Base-by-base conservation (phyloP, 2,888 invertebrate species). In the Cloeon dipterum region DNA sequence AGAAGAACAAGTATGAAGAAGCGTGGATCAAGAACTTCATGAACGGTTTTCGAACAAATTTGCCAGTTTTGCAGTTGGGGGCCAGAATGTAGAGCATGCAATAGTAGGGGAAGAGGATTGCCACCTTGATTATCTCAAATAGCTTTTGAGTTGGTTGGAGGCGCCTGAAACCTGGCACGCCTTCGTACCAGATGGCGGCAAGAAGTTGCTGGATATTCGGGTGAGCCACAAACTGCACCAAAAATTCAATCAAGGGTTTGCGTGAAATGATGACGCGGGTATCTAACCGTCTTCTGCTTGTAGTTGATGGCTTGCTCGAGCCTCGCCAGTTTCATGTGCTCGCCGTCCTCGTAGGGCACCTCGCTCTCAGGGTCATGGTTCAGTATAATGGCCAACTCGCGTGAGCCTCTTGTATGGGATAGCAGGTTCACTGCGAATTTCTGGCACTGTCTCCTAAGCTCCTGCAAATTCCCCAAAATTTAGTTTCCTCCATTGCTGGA, bases 21-120 rank as follows among this genome's bases (percentile, higher is more conserved):
- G 88, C 88, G 51, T 93, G 91, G 37, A 86, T 78, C 49, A 94
- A 69, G 55, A 94, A 94, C 59, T 93, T 93, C 76, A 94, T 86
- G 53, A 93, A 93, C 0, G 94, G 93, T 54, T 86, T 85, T 45
- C 85, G 68, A 71, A 91, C 76, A 20, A 91, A 65, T 46, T 70
- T 72, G 0, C 88, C 89, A 5, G 72, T 70, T 4, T 63, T 60
- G 35, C 82, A 79, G 49, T 76, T 74, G 0, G 93, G 93, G 0
- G 78, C 74, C 10, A 86, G 49, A 66, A 88, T 76, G 53, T 93
- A 93, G 33, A 83, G 56, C 2, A 72, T 52, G 47, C 88, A 86
- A 55, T 91, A 82, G 44, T 86, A 59, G 0, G 94, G 93, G 54
- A 89, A 93, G 20, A 86, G 58, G 2, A 83, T 47, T 1, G 83